A percentile compares a stretch with the other conserved stretches of the same genome.
Evolutionary conservation across 2,113 vertebrate species (phyloP).

Genomic region (Sylvia atricapilla): DNA sequence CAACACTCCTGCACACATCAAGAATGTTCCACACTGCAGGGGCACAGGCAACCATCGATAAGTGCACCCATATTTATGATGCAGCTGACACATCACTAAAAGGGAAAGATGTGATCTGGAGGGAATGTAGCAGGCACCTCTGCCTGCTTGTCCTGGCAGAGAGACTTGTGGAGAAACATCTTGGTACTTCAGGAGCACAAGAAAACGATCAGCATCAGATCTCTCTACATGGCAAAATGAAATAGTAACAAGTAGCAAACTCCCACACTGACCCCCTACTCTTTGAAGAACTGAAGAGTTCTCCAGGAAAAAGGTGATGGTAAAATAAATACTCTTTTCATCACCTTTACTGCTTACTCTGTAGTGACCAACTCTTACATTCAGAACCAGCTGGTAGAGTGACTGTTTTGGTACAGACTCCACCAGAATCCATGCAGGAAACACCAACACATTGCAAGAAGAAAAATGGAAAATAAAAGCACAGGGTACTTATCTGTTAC

Average conservation of each 20-base stretch:
- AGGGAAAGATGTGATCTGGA: background rate
- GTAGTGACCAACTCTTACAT: background rate
- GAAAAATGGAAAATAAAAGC: background rate
- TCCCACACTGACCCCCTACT: background rate
- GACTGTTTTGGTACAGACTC: background rate
- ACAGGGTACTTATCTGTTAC: background rate
- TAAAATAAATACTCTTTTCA: background rate
- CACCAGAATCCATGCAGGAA: background rate
- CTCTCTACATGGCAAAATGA: background rate
- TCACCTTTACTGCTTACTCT: background rate
- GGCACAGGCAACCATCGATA: rapidly evolving
- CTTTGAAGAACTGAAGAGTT: background rate
- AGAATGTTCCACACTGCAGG: background rate
- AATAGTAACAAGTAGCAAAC: background rate
- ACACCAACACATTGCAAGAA: background rate
- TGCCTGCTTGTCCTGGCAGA: background rate
- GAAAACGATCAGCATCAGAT: background rate
- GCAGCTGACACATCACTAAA: background rate
- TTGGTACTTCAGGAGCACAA: rapidly evolving
- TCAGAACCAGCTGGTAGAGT: background rate
- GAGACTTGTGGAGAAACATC: background rate
- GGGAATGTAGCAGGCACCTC: background rate
- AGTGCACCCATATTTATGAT: rapidly evolving
- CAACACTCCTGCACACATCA: background rate
- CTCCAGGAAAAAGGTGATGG: background rate